phyloP scores from a whole-genome alignment of 1,140 invertebrate species.

The Semibalanus balanoides region DNA sequence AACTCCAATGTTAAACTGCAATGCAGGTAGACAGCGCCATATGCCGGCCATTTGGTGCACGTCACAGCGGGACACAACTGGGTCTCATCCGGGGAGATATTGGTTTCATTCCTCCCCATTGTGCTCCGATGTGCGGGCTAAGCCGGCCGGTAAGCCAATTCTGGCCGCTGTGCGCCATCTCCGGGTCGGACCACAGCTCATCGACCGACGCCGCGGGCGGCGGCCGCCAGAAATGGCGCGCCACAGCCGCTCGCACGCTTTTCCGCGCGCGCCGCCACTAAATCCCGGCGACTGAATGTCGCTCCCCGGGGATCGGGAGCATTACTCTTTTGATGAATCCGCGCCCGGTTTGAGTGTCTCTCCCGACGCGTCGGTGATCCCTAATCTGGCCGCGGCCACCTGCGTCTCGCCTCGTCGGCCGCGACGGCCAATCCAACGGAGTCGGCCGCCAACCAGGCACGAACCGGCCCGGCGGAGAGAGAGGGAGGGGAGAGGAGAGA shows the following conservation, averaged over 20 bases:
- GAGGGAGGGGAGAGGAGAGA: no score
- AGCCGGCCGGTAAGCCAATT: neutral
- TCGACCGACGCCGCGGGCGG: neutral
- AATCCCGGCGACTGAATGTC: neutral
- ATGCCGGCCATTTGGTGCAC: no score
- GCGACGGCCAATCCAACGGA: neutral
- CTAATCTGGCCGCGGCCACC: constrained; percentile 1
- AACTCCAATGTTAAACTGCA: no score
- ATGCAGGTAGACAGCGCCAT: no score
- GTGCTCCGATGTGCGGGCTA: neutral
- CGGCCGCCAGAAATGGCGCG: neutral
- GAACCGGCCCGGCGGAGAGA: no score
- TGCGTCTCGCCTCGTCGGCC: neutral
- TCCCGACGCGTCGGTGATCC: neutral
- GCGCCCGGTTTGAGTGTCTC: neutral
- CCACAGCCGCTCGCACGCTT: neutral
- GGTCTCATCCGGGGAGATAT: neutral
- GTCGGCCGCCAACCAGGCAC: no score
- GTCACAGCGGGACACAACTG: no score
- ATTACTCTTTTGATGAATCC: constrained; percentile 2
- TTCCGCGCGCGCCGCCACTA: neutral
- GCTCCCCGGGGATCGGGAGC: neutral
- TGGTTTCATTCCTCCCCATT: neutral
- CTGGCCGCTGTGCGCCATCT: no score
- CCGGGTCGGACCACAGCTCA: neutral